Conservation (phyloP, 2,113 vertebrate species). For the Empidonax alnorum region DNA sequence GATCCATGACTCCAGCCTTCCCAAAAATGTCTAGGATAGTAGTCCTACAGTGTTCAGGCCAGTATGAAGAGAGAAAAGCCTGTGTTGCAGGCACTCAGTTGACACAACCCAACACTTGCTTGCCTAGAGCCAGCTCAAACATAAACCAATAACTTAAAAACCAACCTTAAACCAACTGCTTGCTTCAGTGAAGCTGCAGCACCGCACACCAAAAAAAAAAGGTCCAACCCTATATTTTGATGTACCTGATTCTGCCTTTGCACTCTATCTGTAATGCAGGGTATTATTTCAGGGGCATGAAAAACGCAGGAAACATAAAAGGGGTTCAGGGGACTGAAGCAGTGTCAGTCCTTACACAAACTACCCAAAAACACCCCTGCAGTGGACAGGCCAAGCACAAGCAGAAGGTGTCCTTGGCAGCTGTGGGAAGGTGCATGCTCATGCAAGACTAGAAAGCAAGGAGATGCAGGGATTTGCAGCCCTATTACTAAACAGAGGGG, state of each 20-base stretch:
- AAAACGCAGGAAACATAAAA: not conserved
- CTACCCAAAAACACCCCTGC: not conserved
- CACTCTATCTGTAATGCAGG: not conserved
- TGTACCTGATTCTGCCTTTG: not conserved
- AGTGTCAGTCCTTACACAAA: not conserved
- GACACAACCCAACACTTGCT: not conserved
- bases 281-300: not conserved
- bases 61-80: not conserved
- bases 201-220: not conserved
- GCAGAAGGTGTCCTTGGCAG: not conserved
- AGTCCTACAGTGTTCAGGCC: not conserved
- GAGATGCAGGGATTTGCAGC: not conserved
- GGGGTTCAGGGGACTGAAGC: not conserved
- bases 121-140: not conserved
- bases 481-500: not conserved
- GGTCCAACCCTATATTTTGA: not conserved
- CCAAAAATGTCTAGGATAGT: not conserved
- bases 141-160: not conserved
- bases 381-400: not conserved
- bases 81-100: not conserved
- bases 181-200: not conserved
- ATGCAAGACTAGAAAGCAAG: too few relatives aligned
- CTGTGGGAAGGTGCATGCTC: not conserved
- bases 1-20: not conserved
- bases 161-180: not conserved